Percentiles rank a stretch among this genome's conserved stretches.
phyloP scores from a whole-genome alignment of 2,888 invertebrate genomes.

The Mesorhabditis sp. region DNA sequence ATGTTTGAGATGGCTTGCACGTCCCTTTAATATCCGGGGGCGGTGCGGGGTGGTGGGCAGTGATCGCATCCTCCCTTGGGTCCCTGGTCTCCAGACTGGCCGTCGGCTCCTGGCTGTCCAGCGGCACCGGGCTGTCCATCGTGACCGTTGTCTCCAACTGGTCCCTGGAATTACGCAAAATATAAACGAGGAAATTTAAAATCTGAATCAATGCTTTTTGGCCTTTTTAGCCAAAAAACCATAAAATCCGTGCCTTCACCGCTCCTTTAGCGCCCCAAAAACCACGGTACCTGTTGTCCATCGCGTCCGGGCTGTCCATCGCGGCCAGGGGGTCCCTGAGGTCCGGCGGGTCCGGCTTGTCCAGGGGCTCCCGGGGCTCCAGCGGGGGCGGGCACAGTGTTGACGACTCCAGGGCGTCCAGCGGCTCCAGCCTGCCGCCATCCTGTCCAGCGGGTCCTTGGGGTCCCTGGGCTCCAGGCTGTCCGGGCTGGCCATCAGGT shows the following conservation, averaged over 20 bases:
- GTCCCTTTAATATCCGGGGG: too few relatives aligned
- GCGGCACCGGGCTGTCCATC: constrained; percentile 31
- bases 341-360: constrained; percentile 38
- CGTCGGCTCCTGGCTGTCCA: constrained; percentile 27
- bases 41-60: too few relatives aligned
- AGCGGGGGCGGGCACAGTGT: constrained; percentile 32
- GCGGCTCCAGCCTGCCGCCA: constrained; percentile 35
- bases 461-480: constrained; percentile 34
- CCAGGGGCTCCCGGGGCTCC: constrained; percentile 43
- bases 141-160: constrained; percentile 40
- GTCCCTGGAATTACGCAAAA: constrained; percentile 19
- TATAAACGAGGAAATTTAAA: not conserved
- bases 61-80: constrained; percentile 7
- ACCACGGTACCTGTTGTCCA: constrained; percentile 28
- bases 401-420: constrained; percentile 40
- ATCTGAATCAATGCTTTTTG: not conserved
- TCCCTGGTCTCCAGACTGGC: constrained; percentile 24
- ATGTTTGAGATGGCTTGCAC: too few relatives aligned
- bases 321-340: constrained; percentile 37
- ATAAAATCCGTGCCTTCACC: not conserved
- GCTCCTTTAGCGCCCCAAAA: not conserved
- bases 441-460: constrained; percentile 36
- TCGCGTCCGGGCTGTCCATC: constrained; percentile 42
- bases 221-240: not conserved
- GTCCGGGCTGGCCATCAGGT: constrained; percentile 35